Percentiles rank a stretch among this genome's conserved stretches.
phyloP scores from a whole-genome alignment of 2,113 vertebrate species.

The Upupa epops region DNA sequence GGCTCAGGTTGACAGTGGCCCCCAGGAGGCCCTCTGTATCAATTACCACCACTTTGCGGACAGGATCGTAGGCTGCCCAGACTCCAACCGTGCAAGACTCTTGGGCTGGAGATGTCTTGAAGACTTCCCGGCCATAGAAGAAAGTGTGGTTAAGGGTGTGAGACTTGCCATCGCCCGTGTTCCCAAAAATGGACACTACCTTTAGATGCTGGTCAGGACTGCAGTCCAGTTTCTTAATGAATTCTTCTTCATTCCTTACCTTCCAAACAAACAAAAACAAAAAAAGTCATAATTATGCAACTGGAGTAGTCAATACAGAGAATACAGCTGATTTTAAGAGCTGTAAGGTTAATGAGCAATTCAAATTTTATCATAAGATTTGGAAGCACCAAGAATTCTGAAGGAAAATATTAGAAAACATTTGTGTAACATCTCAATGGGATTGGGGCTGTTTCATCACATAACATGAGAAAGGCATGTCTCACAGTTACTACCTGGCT shows the following conservation, averaged over 20 bases:
- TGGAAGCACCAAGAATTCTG: not conserved
- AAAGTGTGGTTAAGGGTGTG: slow-evolving; percentile 98
- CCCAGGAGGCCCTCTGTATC: slow-evolving; percentile 97
- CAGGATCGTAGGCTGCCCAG: slow-evolving; percentile 95
- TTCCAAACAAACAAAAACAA: slow-evolving; percentile 60
- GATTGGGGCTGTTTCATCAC: not conserved
- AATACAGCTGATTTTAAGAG: not conserved
- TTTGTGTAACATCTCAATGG: not conserved
- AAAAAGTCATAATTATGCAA: not conserved
- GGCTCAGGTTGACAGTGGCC: slow-evolving; percentile 92
- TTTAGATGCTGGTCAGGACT: slow-evolving; percentile 92
- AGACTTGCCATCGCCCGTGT: slow-evolving; percentile 98
- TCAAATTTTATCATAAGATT: not conserved
- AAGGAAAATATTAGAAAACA: slow-evolving; percentile 3
- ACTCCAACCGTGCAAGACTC: slow-evolving; percentile 98
- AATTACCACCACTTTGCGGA: slow-evolving; percentile 89
- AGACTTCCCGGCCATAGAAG: slow-evolving; percentile 95
- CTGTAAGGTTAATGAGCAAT: not conserved
- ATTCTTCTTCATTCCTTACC: slow-evolving; percentile 91
- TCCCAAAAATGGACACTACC: slow-evolving; percentile 98
- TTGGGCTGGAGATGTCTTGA: slow-evolving; percentile 95
- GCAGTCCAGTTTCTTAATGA: slow-evolving; percentile 89
- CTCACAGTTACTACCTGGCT: not conserved
- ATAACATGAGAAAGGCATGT: not conserved
- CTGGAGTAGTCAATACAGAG: not conserved